These are phyloP conservation scores for Emydoidea blandingii DNA, from an alignment of 2,797 vertebrate genomes.

Conservation along the genomic window DNA sequence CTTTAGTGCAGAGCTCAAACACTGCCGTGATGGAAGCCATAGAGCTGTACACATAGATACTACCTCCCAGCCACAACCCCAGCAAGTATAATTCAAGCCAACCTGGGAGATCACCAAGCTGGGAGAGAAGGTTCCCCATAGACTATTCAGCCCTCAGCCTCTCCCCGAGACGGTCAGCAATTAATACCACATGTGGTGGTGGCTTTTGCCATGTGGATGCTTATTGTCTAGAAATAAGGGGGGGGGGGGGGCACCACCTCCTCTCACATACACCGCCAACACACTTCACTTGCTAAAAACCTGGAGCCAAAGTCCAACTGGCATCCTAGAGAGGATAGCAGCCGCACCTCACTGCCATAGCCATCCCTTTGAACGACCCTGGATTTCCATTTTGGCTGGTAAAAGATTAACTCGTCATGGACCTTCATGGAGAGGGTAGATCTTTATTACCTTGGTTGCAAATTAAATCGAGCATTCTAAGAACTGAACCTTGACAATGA, in stretches of 20 bases:
- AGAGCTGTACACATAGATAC: neutral
- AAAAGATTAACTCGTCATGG: no score
- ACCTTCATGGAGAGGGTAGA: neutral
- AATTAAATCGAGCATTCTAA: neutral
- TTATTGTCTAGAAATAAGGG: neutral
- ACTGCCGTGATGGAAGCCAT: neutral
- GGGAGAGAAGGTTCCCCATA: neutral
- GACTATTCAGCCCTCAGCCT: neutral
- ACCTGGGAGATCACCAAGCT: neutral
- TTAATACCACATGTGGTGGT: neutral
- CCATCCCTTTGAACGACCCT: neutral
- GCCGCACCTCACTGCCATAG: neutral
- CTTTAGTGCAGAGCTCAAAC: neutral
- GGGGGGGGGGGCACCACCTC: neutral
- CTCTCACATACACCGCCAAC: neutral
- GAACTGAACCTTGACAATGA: neutral
- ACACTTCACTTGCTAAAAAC: neutral
- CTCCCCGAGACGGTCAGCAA: neutral
- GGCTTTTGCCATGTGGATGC: neutral
- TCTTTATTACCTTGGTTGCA: neutral
- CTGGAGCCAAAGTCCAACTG: neutral
- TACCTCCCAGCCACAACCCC: neutral
- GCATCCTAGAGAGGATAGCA: neutral
- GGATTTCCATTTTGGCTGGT: neutral
- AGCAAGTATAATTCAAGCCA: neutral